Base-by-base conservation (phyloP, 2,888 invertebrate species). In the Orchesella flavescens region DNA sequence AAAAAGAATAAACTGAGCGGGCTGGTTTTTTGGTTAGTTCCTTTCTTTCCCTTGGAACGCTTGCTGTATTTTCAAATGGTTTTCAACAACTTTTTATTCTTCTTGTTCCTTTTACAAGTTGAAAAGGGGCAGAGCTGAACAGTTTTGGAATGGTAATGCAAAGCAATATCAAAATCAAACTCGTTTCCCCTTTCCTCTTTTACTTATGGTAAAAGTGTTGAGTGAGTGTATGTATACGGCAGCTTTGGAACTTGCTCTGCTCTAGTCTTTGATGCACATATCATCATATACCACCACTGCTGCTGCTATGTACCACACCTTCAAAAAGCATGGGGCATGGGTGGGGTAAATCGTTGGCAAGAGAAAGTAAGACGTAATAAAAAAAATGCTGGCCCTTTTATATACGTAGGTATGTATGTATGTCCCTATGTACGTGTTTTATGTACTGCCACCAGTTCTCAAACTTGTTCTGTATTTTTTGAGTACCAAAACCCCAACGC, bases 311-410 rank as follows among this genome's bases (percentile, higher is more conserved):
- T 78, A 83, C 83, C 83, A 83, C 83, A 83, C 83, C 83, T 83
- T 78, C 76, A 72, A 72, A 53, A 73, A 72, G 78, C 73, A 83
- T 72, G 59, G 78, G 68, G 77, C 83, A 83, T 83, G 83, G 83
- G 83, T 83, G 83, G 83, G 83, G 83, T 83, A 83, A 34, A 83
- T 83, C 77, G 83, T 83, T 83, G 83, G 83, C 83, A 83, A 78
- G 76, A 76, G 77, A 81, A 34, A 83, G 83, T 83, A 83, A 83
- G 83, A 83, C 78, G 83, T 83, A 83, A 78, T 83, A 83, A 83
- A 82, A 79, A 83, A 78, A 34, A 7, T 7, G 59, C 61, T 78
- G 63, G 68, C 83, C 59, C 69, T 71, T 81, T 61, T 73, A 73
- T 80, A 68, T 73, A 80, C 53, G 66, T 73, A 74, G 80, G 80